These are phyloP conservation scores for Acleris literana DNA, from an alignment of 2,888 invertebrate genomes.

Conservation along the genomic window DNA sequence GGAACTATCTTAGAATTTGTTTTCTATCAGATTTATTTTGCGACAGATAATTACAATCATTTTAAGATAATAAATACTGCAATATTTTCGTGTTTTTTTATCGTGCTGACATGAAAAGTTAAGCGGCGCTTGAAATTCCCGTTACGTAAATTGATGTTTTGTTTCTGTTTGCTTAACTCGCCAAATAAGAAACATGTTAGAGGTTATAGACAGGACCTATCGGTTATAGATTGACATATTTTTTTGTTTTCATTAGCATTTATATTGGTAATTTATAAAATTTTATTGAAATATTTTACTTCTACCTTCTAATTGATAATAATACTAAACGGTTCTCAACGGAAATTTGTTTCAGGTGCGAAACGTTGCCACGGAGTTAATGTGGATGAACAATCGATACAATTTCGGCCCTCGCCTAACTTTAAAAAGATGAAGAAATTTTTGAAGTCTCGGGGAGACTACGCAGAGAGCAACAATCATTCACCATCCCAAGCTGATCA, in stretches of 20 bases:
- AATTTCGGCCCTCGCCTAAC: conserved; percentile 62
- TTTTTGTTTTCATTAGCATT: neutral
- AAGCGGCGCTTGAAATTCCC: neutral
- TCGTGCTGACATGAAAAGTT: neutral
- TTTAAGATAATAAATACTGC: too few species aligned
- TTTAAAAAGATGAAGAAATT: conserved; percentile 71
- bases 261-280: neutral
- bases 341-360: too few species aligned
- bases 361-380: conserved; percentile 38
- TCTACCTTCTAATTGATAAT: too few species aligned
- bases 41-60: too few species aligned
- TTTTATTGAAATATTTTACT: too few species aligned
- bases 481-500: conserved; percentile 25
- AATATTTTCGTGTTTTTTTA: too few species aligned
- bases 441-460: conserved; percentile 56
- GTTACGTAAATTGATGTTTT: conserved; percentile 7
- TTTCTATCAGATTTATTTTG: too few species aligned
- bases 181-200: neutral
- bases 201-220: too few species aligned
- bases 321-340: too few species aligned
- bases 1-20: too few species aligned
- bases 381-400: conserved; percentile 54
- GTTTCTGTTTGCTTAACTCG: neutral
- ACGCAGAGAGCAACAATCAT: conserved; percentile 41
- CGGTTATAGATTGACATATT: neutral